These are phyloP conservation scores for Styela clava DNA, from an alignment of 23 tunicate species.

Conservation along the genomic window DNA sequence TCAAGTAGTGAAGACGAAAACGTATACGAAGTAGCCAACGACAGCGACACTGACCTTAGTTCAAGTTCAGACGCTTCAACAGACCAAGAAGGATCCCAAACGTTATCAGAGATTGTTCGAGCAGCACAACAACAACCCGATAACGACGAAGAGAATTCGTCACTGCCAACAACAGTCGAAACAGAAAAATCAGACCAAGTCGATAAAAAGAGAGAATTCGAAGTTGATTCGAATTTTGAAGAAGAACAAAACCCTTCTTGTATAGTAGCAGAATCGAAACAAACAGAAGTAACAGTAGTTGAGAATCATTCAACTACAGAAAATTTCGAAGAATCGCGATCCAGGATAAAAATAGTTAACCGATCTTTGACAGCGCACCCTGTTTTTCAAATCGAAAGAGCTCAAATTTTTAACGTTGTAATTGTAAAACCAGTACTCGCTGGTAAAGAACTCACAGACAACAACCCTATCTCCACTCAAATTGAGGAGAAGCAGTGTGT, in stretches of 20 bases:
- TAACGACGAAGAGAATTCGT: neutral
- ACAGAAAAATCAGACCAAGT: neutral
- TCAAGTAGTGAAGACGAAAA: neutral
- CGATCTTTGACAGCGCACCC: conserved; percentile 12
- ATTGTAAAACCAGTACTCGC: neutral
- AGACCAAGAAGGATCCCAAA: neutral
- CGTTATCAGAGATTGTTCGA: neutral
- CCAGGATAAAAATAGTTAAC: neutral
- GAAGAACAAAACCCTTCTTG: neutral
- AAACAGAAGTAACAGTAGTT: neutral
- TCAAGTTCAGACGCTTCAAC: neutral
- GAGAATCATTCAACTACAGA: neutral
- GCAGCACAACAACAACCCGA: neutral
- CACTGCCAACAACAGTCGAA: neutral
- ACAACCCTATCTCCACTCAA: neutral
- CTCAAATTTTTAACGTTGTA: neutral
- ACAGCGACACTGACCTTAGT: neutral
- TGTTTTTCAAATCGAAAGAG: conserved; percentile 6
- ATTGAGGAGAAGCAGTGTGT: neutral
- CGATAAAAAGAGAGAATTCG: neutral
- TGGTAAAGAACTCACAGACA: neutral
- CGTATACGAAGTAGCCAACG: conserved; percentile 5
- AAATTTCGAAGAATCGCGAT: neutral
- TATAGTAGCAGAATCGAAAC: neutral
- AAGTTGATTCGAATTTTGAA: neutral